A percentile compares a stretch with the other conserved stretches of the same genome.
Evolutionary conservation across 2,888 invertebrate species (phyloP).

Genomic region (Drosophila ustulata): DNA sequence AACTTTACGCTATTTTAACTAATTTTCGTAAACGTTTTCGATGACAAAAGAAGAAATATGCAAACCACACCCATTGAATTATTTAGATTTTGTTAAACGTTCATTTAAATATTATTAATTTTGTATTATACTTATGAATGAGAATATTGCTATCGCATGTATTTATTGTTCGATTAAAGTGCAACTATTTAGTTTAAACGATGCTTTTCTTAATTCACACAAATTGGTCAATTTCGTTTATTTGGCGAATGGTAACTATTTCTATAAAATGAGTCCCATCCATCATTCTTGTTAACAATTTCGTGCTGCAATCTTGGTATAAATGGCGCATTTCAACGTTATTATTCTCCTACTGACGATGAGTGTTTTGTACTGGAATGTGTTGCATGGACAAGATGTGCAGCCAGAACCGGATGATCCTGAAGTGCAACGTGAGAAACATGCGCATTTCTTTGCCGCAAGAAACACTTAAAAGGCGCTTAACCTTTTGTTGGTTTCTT

Average conservation of each 20-base stretch:
- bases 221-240: conserved; percentile 9
- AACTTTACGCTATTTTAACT: conserved; percentile 59
- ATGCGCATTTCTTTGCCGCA: conserved; percentile 40
- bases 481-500: conserved; percentile 15
- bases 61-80: conserved; percentile 43
- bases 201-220: neutral
- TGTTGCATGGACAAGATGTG: conserved; percentile 33
- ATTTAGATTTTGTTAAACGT: conserved; percentile 55
- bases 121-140: conserved; percentile 59
- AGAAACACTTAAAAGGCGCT: conserved; percentile 18
- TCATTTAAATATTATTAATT: conserved; percentile 58
- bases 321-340: conserved; percentile 36
- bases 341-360: conserved; percentile 12
- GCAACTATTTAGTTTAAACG: conserved; percentile 72
- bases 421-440: conserved; percentile 47
- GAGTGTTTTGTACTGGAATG: neutral
- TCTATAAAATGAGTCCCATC: conserved; percentile 24
- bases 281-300: neutral
- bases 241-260: neutral
- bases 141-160: conserved; percentile 72
- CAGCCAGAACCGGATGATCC: conserved; percentile 43
- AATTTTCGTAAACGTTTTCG: conserved; percentile 43
- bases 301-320: neutral
- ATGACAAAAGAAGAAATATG: neutral
- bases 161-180: conserved; percentile 79